Conservation (phyloP, 1,140 invertebrate genomes). For the Heterodera schachtii region DNA sequence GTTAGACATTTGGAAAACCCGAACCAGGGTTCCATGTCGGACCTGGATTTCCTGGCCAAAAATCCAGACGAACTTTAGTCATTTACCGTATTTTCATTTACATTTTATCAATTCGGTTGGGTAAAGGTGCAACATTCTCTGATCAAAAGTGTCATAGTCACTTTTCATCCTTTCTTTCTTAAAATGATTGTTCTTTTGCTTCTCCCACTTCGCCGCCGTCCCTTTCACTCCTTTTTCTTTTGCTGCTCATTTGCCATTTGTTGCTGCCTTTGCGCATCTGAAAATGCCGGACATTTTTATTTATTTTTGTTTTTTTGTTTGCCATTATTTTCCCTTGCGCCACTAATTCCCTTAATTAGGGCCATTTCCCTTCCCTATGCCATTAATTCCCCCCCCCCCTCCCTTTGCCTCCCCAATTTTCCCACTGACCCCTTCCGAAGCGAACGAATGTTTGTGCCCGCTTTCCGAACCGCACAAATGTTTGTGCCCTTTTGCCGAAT, state of each 20-base stretch:
- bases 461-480: conserved; percentile 59
- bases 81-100: too few species aligned
- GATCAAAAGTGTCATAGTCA: not conserved
- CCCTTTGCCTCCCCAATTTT: not conserved
- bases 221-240: not conserved
- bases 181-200: not conserved
- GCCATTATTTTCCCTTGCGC: too few species aligned
- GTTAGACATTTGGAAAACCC: too few species aligned
- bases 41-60: too few species aligned
- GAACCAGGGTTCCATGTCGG: too few species aligned
- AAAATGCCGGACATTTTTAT: not conserved
- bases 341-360: too few species aligned
- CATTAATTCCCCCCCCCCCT: not conserved
- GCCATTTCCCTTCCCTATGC: not conserved
- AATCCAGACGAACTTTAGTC: too few species aligned
- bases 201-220: not conserved
- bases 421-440: conserved; percentile 33
- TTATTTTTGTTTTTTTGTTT: too few species aligned
- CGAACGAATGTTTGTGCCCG: conserved; percentile 50
- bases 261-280: not conserved
- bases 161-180: not conserved
- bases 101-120: too few species aligned
- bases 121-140: too few species aligned
- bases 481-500: conserved; percentile 51
- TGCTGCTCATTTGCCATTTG: not conserved